Conservation (phyloP, 2,888 invertebrate genomes). For the Linyphia triangularis region DNA sequence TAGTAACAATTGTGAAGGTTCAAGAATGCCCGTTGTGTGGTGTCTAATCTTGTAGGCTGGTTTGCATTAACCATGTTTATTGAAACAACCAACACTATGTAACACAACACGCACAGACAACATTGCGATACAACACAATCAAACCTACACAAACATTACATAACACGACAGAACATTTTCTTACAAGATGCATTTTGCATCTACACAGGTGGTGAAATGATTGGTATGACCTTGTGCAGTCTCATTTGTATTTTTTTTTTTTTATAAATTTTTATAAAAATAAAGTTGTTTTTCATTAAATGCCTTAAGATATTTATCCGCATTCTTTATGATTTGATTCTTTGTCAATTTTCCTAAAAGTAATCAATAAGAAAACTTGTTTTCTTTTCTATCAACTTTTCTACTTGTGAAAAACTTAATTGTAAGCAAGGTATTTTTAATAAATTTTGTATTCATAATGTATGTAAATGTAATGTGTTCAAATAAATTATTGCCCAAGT, state of each 20-base stretch:
- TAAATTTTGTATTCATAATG: too few relatives aligned
- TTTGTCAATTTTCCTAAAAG: too few relatives aligned
- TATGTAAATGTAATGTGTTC: neutral
- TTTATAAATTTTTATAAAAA: too few relatives aligned
- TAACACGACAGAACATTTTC: constrained; percentile 49
- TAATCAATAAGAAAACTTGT: too few relatives aligned
- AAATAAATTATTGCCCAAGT: neutral
- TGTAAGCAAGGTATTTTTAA: too few relatives aligned
- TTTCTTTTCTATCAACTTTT: too few relatives aligned
- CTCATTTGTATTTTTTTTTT: too few relatives aligned
- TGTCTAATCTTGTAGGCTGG: constrained; percentile 33
- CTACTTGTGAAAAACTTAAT: too few relatives aligned
- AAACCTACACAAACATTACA: constrained; percentile 48
- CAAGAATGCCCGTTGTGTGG: constrained; percentile 36
- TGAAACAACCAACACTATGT: neutral
- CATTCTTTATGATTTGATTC: too few relatives aligned
- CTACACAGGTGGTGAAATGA: constrained; percentile 18
- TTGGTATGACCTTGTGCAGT: constrained; percentile 14
- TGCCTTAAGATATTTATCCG: too few relatives aligned
- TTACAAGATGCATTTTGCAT: neutral
- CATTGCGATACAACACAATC: constrained; percentile 49
- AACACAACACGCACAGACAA: constrained; percentile 68
- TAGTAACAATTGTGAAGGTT: neutral
- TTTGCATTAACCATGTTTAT: constrained; percentile 33
- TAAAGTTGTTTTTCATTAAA: too few relatives aligned